Evolutionary conservation across 1,140 invertebrate genomes (phyloP).

Genomic region (Galendromus occidentalis): DNA sequence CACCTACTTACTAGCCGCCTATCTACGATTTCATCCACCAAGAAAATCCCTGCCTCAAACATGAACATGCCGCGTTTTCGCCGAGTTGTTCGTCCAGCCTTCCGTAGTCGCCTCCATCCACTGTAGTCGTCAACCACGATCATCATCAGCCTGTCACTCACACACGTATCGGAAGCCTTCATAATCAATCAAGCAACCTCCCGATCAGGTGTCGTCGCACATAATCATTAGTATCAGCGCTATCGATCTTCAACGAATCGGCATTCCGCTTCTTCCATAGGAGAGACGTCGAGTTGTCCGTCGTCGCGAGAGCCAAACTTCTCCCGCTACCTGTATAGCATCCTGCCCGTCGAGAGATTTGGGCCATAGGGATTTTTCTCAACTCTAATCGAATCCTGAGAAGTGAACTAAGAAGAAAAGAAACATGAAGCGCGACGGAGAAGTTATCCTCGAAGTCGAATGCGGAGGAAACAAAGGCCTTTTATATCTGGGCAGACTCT

Average conservation of each 20-base stretch:
- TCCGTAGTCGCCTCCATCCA: neutral
- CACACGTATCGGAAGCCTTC: neutral
- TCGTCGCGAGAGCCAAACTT: no score
- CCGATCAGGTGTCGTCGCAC: neutral
- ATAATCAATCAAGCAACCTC: neutral
- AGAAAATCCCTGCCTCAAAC: neutral
- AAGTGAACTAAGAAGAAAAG: no score
- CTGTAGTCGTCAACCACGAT: neutral
- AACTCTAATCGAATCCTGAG: no score
- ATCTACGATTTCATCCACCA: neutral
- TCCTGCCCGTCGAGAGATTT: no score
- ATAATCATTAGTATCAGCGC: no score
- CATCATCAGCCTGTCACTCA: neutral
- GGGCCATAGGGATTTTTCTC: no score
- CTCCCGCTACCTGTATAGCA: no score
- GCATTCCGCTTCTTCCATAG: no score
- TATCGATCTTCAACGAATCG: no score
- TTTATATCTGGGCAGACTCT: constrained; percentile 28
- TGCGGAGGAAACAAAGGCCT: constrained; percentile 29
- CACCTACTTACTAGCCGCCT: neutral
- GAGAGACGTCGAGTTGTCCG: no score
- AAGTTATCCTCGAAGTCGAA: constrained; percentile 30
- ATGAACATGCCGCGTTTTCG: neutral
- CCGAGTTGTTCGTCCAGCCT: neutral
- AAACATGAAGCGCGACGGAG: constrained; percentile 23